Percentiles rank a stretch among this genome's conserved stretches.
phyloP scores from a whole-genome alignment of 2,797 vertebrate genomes.

The Catostomus latipinnis region DNA sequence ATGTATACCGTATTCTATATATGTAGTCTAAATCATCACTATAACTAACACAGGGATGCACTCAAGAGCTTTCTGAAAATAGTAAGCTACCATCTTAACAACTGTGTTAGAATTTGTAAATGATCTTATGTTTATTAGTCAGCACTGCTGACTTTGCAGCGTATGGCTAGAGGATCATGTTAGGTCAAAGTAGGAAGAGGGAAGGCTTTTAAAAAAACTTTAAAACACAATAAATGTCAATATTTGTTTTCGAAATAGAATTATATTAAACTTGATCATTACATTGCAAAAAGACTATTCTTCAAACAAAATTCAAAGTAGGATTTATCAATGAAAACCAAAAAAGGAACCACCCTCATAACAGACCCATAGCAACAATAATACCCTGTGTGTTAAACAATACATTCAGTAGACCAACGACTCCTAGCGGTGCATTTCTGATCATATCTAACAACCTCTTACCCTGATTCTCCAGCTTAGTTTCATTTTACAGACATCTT shows the following conservation, averaged over 20 bases:
- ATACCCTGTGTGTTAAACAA: neutral
- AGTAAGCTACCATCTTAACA: neutral
- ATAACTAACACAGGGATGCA: neutral
- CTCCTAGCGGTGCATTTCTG: neutral
- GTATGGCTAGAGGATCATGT: slow-evolving; percentile 10
- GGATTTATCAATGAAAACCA: neutral
- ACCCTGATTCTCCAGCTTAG: neutral
- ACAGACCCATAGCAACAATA: neutral
- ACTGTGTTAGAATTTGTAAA: slow-evolving; percentile 33
- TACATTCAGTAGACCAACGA: neutral
- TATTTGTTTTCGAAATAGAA: too few species aligned
- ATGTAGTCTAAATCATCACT: neutral
- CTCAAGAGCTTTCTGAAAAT: slow-evolving; percentile 22
- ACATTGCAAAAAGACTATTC: neutral
- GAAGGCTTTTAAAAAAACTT: neutral
- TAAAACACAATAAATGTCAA: slow-evolving; percentile 8
- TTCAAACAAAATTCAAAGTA: too few species aligned
- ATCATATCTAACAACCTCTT: neutral
- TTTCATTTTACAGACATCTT: slow-evolving; percentile 48
- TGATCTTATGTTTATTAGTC: slow-evolving; percentile 31
- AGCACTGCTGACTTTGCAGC: slow-evolving; percentile 16
- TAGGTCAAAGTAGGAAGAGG: neutral
- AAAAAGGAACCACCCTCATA: neutral
- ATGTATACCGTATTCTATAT: neutral
- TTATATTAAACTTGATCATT: neutral